A percentile compares a stretch with the other conserved stretches of the same genome.
These are phyloP conservation scores for Epizoanthus rinbou DNA, from an alignment of 92 coral and sea anemone genomes.

Conservation along the genomic window DNA sequence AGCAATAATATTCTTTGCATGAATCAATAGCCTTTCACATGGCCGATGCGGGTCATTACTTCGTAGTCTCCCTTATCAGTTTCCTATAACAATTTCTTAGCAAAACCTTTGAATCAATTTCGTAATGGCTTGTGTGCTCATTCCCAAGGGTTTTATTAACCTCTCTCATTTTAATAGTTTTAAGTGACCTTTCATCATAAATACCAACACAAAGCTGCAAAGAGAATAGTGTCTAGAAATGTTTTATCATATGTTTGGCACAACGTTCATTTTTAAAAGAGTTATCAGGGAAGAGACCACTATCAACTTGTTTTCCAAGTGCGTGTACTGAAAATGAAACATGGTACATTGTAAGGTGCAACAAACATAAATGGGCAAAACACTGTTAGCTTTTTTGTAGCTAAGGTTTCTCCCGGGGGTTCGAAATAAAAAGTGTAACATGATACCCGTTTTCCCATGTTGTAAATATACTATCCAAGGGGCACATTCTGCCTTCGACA, in stretches of 20 bases:
- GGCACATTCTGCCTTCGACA: constrained; percentile 16
- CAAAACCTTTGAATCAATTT: too few species aligned
- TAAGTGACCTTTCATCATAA: constrained; percentile 10
- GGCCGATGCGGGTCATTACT: too few species aligned
- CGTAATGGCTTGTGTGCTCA: too few species aligned
- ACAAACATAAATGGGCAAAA: constrained; percentile 41
- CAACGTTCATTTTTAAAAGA: constrained; percentile 12
- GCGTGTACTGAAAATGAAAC: background rate
- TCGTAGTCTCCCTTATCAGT: too few species aligned
- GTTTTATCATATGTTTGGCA: background rate
- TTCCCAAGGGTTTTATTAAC: too few species aligned
- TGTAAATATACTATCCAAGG: constrained; percentile 30
- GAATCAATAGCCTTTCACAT: too few species aligned
- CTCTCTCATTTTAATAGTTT: background rate
- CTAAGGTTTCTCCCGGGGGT: background rate
- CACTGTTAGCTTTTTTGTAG: constrained; percentile 2
- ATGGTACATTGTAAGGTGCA: constrained; percentile 17
- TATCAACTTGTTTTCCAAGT: background rate
- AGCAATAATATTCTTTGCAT: too few species aligned
- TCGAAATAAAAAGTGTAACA: constrained; percentile 12
- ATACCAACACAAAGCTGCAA: constrained; percentile 30
- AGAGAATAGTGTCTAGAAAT: constrained; percentile 8
- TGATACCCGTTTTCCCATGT: constrained; percentile 8
- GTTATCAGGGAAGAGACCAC: constrained; percentile 7
- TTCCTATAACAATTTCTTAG: too few species aligned